Evolutionary conservation across 2,888 invertebrate species (phyloP), one percentile per base, ranked within the genome.

Genomic region (Caenorhabditis sp.): DNA sequence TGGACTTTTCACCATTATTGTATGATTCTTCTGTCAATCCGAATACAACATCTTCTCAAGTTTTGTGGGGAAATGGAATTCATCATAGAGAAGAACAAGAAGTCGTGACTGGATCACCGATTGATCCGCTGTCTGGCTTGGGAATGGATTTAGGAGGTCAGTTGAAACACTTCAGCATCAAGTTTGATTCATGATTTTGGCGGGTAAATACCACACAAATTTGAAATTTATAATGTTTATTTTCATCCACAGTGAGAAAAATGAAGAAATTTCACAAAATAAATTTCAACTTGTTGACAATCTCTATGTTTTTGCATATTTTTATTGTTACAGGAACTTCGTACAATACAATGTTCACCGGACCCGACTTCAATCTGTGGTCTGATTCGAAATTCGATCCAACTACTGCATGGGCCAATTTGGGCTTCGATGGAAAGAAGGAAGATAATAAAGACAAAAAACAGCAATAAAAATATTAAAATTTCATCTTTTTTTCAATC

Each of bases 331-430:
- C n/a, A 61, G 23, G 12, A 19, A 37, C 58, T 21, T 26, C 51
- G 53, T 63, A 59, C 49, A 14, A 58, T 62, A 69, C 69, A 21
- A 60, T 74, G 69, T 74, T 75, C 65, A 69, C 51, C 37, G 75
- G 75, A 0, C 69, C 53, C 5, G 75, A 75, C 31, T 75, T 75
- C 69, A 67, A 70, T 53, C 31, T 75, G 24, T 75, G 75, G 75
- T 64, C 67, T 2, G 59, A 63, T 61, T 26, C 51, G 62, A 50
- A 57, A 61, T n/a, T 49, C 65, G 21, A 68, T 67, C 66, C 63
- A 59, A 36, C 64, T 24, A 27, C 75, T 49, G 19, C 51, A 24
- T 24, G 60, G 60, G 23, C 62, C 17, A 58, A 55, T 26, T 24
- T 63, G 24, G 26, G 23, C n/a, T 19, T 19, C 26, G 55, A 57